phyloP scores from a whole-genome alignment of 2,797 vertebrate species.

The Pseudochaenichthys georgianus region DNA sequence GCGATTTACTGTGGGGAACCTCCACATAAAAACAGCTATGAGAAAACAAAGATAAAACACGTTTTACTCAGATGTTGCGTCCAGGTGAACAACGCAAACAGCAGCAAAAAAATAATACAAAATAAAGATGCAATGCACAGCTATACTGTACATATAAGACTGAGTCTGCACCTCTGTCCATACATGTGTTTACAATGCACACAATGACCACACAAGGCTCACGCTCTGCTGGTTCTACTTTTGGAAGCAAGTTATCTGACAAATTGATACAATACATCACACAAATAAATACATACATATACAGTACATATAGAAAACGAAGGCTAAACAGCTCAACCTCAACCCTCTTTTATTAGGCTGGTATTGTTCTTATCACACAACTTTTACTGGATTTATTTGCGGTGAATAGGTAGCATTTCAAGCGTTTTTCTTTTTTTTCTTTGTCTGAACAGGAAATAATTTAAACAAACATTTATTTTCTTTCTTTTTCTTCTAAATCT shows the following conservation, averaged over 20 bases:
- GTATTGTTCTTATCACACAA: constrained; percentile 88
- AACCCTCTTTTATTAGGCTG: constrained; percentile 63
- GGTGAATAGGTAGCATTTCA: constrained; percentile 86
- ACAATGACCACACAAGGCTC: constrained; percentile 82
- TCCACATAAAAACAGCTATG: constrained; percentile 82
- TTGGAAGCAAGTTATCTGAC: constrained; percentile 86
- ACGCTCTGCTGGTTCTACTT: constrained; percentile 73
- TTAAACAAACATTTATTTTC: constrained; percentile 92
- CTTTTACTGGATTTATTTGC: constrained; percentile 86
- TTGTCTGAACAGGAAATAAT: constrained; percentile 89
- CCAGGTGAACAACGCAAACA: constrained; percentile 88
- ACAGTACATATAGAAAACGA: constrained; percentile 83
- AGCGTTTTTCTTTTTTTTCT: constrained; percentile 73
- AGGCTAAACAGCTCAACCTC: constrained; percentile 64
- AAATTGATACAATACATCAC: constrained; percentile 90
- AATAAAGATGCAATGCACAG: constrained; percentile 91
- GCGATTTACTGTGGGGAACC: constrained; percentile 86
- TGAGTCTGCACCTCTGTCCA: constrained; percentile 88
- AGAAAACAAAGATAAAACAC: constrained; percentile 85
- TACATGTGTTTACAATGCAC: constrained; percentile 93
- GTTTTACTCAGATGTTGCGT: constrained; percentile 80
- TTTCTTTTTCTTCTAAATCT: constrained; percentile 87
- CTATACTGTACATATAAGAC: constrained; percentile 89
- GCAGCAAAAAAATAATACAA: constrained; percentile 74
- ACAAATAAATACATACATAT: constrained; percentile 89